Percentiles rank a stretch among this genome's conserved stretches.
phyloP scores from a whole-genome alignment of 2,113 vertebrate species.

The Candoia aspera region DNA sequence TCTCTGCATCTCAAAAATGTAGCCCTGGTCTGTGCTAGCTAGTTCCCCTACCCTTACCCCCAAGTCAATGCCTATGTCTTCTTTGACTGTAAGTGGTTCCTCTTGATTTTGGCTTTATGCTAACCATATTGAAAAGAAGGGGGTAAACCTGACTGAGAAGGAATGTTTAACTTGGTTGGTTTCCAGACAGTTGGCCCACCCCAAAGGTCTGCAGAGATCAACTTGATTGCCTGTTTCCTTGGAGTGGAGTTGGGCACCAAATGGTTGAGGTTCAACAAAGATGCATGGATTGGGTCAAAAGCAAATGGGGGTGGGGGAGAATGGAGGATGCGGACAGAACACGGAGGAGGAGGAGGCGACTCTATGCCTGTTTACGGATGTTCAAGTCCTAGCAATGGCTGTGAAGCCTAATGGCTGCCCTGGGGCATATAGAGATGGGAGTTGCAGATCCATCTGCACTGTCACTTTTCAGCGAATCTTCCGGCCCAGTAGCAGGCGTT shows the following conservation, averaged over 20 bases:
- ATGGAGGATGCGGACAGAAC: background rate
- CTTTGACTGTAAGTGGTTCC: background rate
- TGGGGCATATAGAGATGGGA: background rate
- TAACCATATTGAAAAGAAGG: background rate
- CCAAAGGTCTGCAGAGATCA: background rate
- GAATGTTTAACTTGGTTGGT: conserved; percentile 39
- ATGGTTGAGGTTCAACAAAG: background rate
- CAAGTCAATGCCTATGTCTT: background rate
- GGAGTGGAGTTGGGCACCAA: too few relatives aligned
- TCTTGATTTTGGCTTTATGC: background rate
- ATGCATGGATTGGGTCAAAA: background rate
- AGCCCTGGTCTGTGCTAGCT: conserved; percentile 13
- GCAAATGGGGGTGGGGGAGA: background rate
- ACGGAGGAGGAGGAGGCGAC: background rate
- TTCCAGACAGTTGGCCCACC: background rate
- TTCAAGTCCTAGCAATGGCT: background rate
- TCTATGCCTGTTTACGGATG: background rate
- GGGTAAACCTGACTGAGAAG: conserved; percentile 9
- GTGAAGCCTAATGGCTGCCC: background rate
- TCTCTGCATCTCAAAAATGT: conserved; percentile 44
- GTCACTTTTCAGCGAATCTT: background rate
- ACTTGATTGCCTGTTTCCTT: background rate
- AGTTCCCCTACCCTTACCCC: background rate
- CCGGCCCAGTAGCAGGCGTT: background rate
- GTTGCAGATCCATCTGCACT: background rate